phyloP scores from a whole-genome alignment of 2,113 vertebrate species.

The Oncorhynchus tshawytscha region DNA sequence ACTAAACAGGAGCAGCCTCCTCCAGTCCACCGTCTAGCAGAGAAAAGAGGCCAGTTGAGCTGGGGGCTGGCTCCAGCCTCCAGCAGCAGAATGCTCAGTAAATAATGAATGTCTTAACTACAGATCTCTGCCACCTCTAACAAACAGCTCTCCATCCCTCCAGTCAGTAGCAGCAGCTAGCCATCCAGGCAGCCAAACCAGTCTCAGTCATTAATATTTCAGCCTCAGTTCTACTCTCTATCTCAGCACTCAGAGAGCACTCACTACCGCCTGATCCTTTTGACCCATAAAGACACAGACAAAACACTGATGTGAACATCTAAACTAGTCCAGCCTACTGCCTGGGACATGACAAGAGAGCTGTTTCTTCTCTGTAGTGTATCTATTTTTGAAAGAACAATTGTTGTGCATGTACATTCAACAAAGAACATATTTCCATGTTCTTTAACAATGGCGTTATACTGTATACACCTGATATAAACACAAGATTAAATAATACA shows the following conservation, averaged over 20 bases:
- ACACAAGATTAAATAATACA: too few species aligned
- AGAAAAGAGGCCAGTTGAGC: conserved; percentile 75
- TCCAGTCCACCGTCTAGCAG: conserved; percentile 49
- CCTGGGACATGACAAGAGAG: not conserved
- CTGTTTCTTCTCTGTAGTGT: too few species aligned
- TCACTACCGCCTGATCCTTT: conserved; percentile 56
- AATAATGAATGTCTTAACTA: conserved; percentile 73
- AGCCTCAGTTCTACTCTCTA: conserved; percentile 30
- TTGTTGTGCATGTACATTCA: not conserved
- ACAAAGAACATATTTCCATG: not conserved
- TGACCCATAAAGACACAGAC: conserved; percentile 65
- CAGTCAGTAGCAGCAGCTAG: conserved; percentile 37
- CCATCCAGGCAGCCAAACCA: conserved; percentile 23
- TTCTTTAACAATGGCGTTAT: not conserved
- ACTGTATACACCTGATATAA: not conserved
- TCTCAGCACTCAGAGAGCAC: conserved; percentile 18
- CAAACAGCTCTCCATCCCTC: conserved; percentile 24
- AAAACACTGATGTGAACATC: conserved; percentile 39
- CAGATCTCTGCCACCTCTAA: conserved; percentile 55
- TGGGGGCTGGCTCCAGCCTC: conserved; percentile 60
- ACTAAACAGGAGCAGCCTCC: conserved; percentile 48
- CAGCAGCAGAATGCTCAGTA: conserved; percentile 60
- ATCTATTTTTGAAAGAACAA: too few species aligned
- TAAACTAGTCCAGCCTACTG: not conserved
- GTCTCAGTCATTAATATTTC: conserved; percentile 64